Base-by-base conservation (phyloP, 2,113 vertebrate genomes). In the Urocolius indicus region DNA sequence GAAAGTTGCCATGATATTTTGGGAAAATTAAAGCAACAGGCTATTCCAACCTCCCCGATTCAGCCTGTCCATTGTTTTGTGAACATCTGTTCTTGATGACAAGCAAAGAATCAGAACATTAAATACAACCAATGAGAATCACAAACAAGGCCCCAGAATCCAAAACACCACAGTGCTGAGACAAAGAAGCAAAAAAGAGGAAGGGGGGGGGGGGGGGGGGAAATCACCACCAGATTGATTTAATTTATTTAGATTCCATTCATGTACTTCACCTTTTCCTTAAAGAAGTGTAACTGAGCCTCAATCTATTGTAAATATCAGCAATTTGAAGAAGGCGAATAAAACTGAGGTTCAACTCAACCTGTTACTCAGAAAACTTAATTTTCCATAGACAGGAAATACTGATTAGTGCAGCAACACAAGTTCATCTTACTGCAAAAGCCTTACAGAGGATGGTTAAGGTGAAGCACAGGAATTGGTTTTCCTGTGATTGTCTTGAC, bases 381-480 rank as follows among this genome's bases (percentile, higher is more conserved):
- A 65, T 83, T 95, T 94, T 93, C 46, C 22, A 91, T 69, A 90
- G 81, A 43, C 49, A 68, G 61, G 27, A 94, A 83, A 87, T 86
- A 72, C 22, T 58, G 48, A 36, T 29, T 23, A 45, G n/a, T 82
- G 57, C 79, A 87, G 74, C 61, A 84, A 24, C 8, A 2, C 9
- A 86, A 87, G 41, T 51, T 69, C n/a, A 55, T 24, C 48, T 86
- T 46, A 52, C 41, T 94, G 65, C 87, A 84, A 23, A 80, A 88
- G 29, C 38, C 63, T 96, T 93, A 93, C 84, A 65, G 36, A 80
- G 4, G 24, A 86, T 59, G 46, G 71, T 89, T 95, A 95, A 98
- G 96, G 96, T 97, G 98, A 98, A 98, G 98, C 98, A 98, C 98
- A 99, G 98, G 98, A 99, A 98, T 90, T 96, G 96, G 55, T 92